Base-by-base conservation (phyloP, 2,113 vertebrate genomes). In the Chamaetylas fuelleborni region DNA sequence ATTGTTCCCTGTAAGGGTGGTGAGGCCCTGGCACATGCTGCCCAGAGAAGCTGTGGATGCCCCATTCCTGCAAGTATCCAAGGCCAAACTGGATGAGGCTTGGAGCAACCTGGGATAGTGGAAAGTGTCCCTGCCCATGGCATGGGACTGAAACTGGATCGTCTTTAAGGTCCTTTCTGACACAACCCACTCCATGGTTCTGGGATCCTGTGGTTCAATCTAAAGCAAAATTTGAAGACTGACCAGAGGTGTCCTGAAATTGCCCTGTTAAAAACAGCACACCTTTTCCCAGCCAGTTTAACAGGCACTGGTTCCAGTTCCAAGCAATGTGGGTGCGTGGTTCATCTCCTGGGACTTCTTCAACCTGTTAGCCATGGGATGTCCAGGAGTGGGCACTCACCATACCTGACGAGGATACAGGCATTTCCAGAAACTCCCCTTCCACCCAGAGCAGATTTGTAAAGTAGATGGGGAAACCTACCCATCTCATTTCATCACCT, bases 21-120 rank as follows among this genome's bases (percentile, higher is more conserved):
- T 6, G 20, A 58, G 53, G 36, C 7, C 8, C 20, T 58, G 71
- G 43, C 43, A 50, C 61, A 76, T 34, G 42, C 0, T 50, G 14
- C 19, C 53, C 43, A 50, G 53, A 60, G 43, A 5, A 70, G 34
- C 65, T 50, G 43, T 40, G 65, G 25, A 31, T 86, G 51, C 11
- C 25, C 34, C 31, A 76, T 11, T 13, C 16, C 31, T 42, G 31
- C 13, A 3, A 58, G 25, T 42, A 31, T 4, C 17, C 71, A 16
- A 66, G 42, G 25, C 42, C 34, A 58, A 51, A 20, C 0, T 66
- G 61, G 13, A 66, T 1, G 0, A 3, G 25, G 34, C 20, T 66
- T 14, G 15, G 17, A 50, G 36, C 4, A 42, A 2, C 7, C 31
- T 25, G 71, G 43, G 12, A 7, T 5, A 50, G 34, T 34, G 42